These are phyloP conservation scores for Troides oblongomaculatus DNA, from an alignment of 2,888 invertebrate genomes.

Conservation along the genomic window DNA sequence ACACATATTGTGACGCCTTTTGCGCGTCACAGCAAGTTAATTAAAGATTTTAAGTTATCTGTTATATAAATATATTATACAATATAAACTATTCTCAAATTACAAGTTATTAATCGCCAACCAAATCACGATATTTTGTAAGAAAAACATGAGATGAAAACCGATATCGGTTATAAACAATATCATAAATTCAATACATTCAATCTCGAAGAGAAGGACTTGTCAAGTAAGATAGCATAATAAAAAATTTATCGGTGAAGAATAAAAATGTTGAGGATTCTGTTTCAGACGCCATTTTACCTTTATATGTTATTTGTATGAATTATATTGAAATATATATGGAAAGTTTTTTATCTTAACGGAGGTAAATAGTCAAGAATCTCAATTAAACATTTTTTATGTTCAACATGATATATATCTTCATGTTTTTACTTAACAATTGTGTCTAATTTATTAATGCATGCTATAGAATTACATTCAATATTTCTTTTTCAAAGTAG, in stretches of 20 bases:
- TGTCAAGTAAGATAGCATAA: slow-evolving; percentile 14
- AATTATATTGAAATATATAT: neutral
- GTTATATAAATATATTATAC: neutral
- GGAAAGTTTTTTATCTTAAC: neutral
- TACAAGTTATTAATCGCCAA: neutral
- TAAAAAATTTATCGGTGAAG: slow-evolving; percentile 16
- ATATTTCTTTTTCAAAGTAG: too few relatives aligned
- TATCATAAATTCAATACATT: slow-evolving; percentile 14
- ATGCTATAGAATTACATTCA: too few relatives aligned
- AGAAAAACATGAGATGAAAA: neutral
- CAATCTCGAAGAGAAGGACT: slow-evolving; percentile 13
- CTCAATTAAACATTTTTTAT: too few relatives aligned
- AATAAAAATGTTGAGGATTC: slow-evolving; percentile 15
- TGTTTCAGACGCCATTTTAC: slow-evolving; percentile 2
- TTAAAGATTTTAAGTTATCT: too few relatives aligned
- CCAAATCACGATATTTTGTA: neutral
- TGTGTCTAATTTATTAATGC: too few relatives aligned
- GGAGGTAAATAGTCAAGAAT: too few relatives aligned
- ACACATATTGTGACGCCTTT: too few relatives aligned
- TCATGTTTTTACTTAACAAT: too few relatives aligned
- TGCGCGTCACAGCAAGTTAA: too few relatives aligned
- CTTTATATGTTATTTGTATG: neutral
- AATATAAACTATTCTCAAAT: neutral
- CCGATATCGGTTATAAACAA: neutral
- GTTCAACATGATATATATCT: too few relatives aligned